Base-by-base conservation (phyloP, 2,797 vertebrate genomes). In the Staurois parvus region DNA sequence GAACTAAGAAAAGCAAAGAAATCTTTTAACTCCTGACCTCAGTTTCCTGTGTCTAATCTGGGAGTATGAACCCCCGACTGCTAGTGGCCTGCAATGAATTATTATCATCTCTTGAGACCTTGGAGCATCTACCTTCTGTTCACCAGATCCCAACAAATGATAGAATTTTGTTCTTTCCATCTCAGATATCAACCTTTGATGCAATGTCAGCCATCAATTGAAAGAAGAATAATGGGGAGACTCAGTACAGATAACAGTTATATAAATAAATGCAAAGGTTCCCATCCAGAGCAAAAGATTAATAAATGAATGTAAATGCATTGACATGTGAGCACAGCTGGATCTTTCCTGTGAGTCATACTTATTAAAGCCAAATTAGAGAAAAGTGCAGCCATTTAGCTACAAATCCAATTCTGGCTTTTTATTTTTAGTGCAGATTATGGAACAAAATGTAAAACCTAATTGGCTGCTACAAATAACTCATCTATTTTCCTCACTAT, bases 21-120 rank as follows among this genome's bases (percentile, higher is more conserved):
- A 70, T 34, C 28, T 19, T 70, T 67, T 29, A 34, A 56, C 67
- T 72, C 30, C 17, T 81, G 79, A 81, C 79, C 79, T 62, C 45
- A 12, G 66, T 70, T 81, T 81, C 79, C 79, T 81, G 79, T 37
- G 30, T 56, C 48, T 72, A 26, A 70, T 70, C 34, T 64, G 62
- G 24, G 76, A 78, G 19, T 66, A 67, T 42, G 62, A 37, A 66
- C 64, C 64, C 64, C 64, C 13, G 28, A 26, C 64, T 66, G 37
- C 52, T 59, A 42, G 37, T 68, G 15, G 64, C 64, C 79, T 56
- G 67, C 67, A 52, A 37, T 48, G n/a, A 64, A 68, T 79, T 68
- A 68, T 70, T 19, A 34, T 34, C 13, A 66, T 66, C 64, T 66
- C 64, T 29, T 34, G 28, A 45, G 9, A 15, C 29, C n/a, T 79